Conservation (phyloP, 1,140 invertebrate species). For the Bombus waltoni region DNA sequence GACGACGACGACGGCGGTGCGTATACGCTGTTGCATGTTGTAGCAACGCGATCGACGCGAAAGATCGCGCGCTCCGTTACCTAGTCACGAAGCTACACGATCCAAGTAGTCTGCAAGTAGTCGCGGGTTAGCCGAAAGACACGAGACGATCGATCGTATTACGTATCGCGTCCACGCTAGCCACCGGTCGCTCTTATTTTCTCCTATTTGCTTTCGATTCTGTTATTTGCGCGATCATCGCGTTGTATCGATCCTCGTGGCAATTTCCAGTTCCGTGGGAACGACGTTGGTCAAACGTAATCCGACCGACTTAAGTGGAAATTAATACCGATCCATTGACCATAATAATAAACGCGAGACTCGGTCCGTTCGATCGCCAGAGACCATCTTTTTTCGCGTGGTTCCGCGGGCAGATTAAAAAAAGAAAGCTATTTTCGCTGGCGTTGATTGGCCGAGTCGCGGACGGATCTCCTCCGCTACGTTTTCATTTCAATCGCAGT, state of each 20-base stretch:
- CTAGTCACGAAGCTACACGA: fast-evolving
- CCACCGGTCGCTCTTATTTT: conserved; percentile 6
- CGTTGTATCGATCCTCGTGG: background rate
- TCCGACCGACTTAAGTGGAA: background rate
- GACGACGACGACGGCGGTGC: too few relatives aligned
- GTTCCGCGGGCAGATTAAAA: conserved; percentile 13
- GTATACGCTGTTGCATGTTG: too few relatives aligned
- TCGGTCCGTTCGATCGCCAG: background rate
- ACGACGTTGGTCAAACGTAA: background rate
- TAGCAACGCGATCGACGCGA: too few relatives aligned
- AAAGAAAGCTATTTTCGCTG: background rate
- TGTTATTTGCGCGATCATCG: background rate
- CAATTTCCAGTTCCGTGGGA: background rate
- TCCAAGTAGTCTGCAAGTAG: too few relatives aligned
- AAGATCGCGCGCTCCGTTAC: too few relatives aligned
- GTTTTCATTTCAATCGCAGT: conserved; percentile 68
- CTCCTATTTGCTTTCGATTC: background rate
- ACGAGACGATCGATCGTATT: too few relatives aligned
- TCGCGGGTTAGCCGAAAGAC: background rate
- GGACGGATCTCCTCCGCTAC: conserved; percentile 9
- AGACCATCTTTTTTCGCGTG: too few relatives aligned
- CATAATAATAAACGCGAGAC: conserved; percentile 11
- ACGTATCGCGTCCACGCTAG: too few relatives aligned
- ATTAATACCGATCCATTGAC: conserved; percentile 18
- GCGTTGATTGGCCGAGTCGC: too few relatives aligned